Conservation (phyloP, 1,140 invertebrate genomes). For the Rhynchophorus ferrugineus region DNA sequence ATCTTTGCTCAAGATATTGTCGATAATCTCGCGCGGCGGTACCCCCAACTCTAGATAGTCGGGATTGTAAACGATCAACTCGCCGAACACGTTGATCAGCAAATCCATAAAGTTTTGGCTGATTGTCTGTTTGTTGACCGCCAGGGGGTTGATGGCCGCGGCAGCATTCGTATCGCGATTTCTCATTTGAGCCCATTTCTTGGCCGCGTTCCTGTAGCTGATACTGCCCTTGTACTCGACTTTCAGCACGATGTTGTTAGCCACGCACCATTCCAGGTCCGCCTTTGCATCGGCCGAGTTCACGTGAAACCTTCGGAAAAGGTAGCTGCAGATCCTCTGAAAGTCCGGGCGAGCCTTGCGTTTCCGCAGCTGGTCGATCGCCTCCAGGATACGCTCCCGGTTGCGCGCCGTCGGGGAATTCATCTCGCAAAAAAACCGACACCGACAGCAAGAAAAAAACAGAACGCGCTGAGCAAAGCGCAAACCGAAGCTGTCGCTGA, state of each 20-base stretch:
- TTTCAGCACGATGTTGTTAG: slow-evolving; percentile 68
- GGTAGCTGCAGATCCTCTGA: slow-evolving; percentile 72
- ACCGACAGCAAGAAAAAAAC: no score
- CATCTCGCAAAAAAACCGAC: neutral
- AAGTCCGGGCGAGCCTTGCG: slow-evolving; percentile 77
- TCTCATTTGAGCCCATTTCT: slow-evolving; percentile 51
- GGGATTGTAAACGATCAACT: slow-evolving; percentile 60
- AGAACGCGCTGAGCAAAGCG: no score
- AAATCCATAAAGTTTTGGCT: slow-evolving; percentile 41
- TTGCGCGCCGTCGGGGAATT: slow-evolving; percentile 39
- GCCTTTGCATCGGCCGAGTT: slow-evolving; percentile 61
- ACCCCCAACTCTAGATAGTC: slow-evolving; percentile 64
- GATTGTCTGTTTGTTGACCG: slow-evolving; percentile 25
- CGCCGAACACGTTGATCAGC: slow-evolving; percentile 58
- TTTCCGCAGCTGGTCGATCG: slow-evolving; percentile 73
- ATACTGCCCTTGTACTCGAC: slow-evolving; percentile 81
- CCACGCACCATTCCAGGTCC: slow-evolving; percentile 66
- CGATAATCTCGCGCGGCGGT: slow-evolving; percentile 54
- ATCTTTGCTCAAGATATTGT: slow-evolving; percentile 54
- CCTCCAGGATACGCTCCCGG: slow-evolving; percentile 69
- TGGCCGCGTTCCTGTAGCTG: slow-evolving; percentile 75
- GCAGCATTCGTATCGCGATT: slow-evolving; percentile 41
- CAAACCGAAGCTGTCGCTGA: no score
- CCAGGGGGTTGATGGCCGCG: slow-evolving; percentile 42
- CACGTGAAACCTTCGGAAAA: slow-evolving; percentile 66